These are phyloP conservation scores for Bombus soroeensis DNA, from an alignment of 1,140 invertebrate species.

Conservation along the genomic window DNA sequence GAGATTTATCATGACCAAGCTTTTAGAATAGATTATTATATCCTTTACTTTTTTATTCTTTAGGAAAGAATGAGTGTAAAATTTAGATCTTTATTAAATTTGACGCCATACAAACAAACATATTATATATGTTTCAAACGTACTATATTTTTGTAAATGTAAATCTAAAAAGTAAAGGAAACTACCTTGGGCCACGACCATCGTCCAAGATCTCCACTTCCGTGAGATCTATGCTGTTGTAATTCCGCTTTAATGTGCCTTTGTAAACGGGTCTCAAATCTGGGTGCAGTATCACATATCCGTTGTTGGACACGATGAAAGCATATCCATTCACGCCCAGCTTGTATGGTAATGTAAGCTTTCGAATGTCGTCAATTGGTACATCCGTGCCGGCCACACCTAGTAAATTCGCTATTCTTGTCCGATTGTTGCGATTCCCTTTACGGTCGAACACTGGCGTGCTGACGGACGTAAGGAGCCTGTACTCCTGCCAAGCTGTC, in stretches of 20 bases:
- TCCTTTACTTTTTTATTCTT: not conserved
- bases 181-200: constrained; percentile 82
- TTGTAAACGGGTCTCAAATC: constrained; percentile 89
- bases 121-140: not conserved
- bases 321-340: constrained; percentile 97
- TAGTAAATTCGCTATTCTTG: constrained; percentile 88
- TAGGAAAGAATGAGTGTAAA: not conserved
- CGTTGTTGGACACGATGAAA: constrained; percentile 98
- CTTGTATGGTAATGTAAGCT: constrained; percentile 93
- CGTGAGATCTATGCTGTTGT: constrained; percentile 97
- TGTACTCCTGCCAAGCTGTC: constrained; percentile 75
- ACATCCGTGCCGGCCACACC: constrained; percentile 97
- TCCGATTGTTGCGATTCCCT: constrained; percentile 84
- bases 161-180: not conserved
- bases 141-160: not conserved
- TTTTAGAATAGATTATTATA: not conserved
- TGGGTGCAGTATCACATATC: constrained; percentile 93
- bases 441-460: constrained; percentile 92
- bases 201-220: constrained; percentile 95
- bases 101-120: not conserved
- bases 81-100: not conserved
- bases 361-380: constrained; percentile 94
- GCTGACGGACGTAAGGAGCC: constrained; percentile 92
- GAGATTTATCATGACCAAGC: not conserved
- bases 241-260: constrained; percentile 93